Conservation (phyloP, 2,113 vertebrate genomes). For the Coryphaenoides rupestris region DNA sequence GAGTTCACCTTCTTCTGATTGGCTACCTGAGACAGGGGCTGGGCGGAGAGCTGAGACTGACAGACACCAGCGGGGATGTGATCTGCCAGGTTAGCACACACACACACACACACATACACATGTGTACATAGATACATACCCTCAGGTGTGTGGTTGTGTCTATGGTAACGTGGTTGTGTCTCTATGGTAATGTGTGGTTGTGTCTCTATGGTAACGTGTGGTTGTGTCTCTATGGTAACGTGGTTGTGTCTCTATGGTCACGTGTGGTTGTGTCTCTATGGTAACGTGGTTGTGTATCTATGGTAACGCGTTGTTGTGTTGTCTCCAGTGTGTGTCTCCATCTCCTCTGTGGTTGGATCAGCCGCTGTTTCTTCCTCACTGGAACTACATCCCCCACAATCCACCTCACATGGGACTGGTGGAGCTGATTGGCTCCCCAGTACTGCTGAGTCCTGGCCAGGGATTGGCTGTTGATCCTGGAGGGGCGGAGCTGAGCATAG, state of each 20-base stretch:
- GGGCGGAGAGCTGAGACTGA: conserved; percentile 68
- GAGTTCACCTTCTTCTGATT: conserved; percentile 77
- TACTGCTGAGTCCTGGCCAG: conserved; percentile 49
- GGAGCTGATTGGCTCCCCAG: conserved; percentile 74
- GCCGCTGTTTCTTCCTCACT: conserved; percentile 76
- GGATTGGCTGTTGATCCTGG: conserved; percentile 28
- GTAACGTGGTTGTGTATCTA: no score
- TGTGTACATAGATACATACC: no score
- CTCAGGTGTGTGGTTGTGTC: no score
- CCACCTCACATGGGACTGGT: conserved; percentile 58
- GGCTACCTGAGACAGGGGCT: conserved; percentile 68
- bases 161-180: neutral
- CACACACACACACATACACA: no score
- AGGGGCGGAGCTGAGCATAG: conserved; percentile 33
- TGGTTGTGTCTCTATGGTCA: no score
- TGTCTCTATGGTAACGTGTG: no score
- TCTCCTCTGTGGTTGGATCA: conserved; percentile 68
- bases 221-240: no score
- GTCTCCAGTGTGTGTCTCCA: conserved; percentile 66
- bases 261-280: neutral
- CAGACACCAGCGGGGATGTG: conserved; percentile 70
- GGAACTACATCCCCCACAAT: conserved; percentile 80
- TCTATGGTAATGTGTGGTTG: no score
- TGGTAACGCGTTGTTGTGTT: neutral
- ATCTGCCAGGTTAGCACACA: conserved; percentile 69